phyloP scores from a whole-genome alignment of 2,113 vertebrate species.

The Rhinolophus ferrumequinum region DNA sequence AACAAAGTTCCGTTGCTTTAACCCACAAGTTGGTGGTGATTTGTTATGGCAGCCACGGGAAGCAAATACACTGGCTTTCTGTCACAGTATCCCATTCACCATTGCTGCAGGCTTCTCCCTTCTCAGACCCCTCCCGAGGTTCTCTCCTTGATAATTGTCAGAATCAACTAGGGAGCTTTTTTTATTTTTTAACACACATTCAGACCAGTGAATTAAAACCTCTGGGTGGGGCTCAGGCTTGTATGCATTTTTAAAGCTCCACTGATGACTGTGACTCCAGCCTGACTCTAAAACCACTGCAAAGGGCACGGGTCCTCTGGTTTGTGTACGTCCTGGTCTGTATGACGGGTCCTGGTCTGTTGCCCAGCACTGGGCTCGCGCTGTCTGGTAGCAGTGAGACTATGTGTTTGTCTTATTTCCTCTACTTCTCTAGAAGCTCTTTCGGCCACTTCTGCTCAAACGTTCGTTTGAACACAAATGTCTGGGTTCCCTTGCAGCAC shows the following conservation, averaged over 20 bases:
- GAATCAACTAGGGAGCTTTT: not conserved
- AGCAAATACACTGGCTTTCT: not conserved
- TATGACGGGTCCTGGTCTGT: not conserved
- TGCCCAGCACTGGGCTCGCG: not conserved
- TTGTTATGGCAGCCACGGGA: not conserved
- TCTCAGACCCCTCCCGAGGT: not conserved
- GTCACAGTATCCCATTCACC: not conserved
- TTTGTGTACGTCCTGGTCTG: not conserved
- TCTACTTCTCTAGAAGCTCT: not conserved
- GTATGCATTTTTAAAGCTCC: not conserved
- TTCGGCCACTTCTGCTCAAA: not conserved
- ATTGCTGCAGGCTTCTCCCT: not conserved
- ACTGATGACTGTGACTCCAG: not conserved
- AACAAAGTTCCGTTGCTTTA: not conserved
- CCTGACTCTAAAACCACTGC: not conserved
- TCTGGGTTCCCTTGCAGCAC: no score
- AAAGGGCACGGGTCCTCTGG: not conserved
- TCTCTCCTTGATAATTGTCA: not conserved
- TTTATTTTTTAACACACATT: not conserved
- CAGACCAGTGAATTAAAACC: not conserved
- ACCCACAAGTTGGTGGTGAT: not conserved
- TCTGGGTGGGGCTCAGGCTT: not conserved
- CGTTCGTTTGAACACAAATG: not conserved
- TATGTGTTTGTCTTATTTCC: not conserved
- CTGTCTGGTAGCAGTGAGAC: not conserved